These are phyloP conservation scores for Drosophila algonquin DNA, from an alignment of 2,888 invertebrate species.

Conservation along the genomic window DNA sequence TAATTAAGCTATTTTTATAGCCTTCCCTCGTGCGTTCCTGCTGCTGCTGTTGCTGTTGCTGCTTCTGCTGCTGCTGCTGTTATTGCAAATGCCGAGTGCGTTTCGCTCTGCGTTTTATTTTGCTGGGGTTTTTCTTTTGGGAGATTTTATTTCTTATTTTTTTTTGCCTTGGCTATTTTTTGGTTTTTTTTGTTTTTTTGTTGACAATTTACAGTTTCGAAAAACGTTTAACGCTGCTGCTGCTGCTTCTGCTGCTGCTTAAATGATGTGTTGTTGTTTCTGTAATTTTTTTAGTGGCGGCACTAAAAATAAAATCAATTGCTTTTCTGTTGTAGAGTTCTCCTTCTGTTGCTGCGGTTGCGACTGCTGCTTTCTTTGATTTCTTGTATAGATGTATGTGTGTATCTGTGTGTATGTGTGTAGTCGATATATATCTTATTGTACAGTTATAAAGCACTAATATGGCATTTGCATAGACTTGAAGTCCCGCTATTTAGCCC, in stretches of 20 bases:
- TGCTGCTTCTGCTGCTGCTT: conserved; percentile 31
- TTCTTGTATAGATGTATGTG: conserved; percentile 29
- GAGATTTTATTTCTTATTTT: conserved; percentile 16
- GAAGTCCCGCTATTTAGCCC: conserved; percentile 26
- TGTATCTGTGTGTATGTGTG: conserved; percentile 28
- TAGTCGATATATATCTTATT: conserved; percentile 57
- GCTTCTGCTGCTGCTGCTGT: conserved; percentile 8
- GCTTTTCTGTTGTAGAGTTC: conserved; percentile 56
- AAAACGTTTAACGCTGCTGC: conserved; percentile 69
- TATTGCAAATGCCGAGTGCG: conserved; percentile 62
- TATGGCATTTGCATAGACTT: conserved; percentile 66
- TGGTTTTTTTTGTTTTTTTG: conserved; percentile 38
- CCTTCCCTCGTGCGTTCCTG: conserved; percentile 40
- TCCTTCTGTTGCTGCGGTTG: conserved; percentile 6
- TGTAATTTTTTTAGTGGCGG: conserved; percentile 41
- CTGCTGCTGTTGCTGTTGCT: conserved; percentile 19
- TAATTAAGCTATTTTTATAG: conserved; percentile 73
- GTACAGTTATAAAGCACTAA: conserved; percentile 79
- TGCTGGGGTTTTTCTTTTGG: conserved; percentile 25
- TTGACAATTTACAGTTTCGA: conserved; percentile 64
- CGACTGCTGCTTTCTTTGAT: neutral
- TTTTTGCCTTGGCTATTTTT: conserved; percentile 22
- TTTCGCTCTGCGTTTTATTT: conserved; percentile 44
- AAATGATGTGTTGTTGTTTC: conserved; percentile 12
- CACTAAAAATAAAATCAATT: conserved; percentile 80